A percentile compares a stretch with the other conserved stretches of the same genome.
phyloP scores from a whole-genome alignment of 1,140 invertebrate species.

The Pantala flavescens region DNA sequence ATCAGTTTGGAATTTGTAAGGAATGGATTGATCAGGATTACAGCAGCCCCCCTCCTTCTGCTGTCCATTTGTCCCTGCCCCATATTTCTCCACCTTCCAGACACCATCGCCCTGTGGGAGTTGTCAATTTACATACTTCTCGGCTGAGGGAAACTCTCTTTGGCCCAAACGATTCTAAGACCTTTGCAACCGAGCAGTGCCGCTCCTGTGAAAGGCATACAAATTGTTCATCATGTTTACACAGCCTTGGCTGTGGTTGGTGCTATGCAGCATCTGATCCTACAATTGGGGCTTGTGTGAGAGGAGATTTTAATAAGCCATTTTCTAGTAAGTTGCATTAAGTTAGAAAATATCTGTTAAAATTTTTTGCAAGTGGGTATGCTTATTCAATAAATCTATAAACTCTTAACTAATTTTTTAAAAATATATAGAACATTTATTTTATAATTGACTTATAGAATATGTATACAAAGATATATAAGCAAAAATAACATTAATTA shows the following conservation, averaged over 20 bases:
- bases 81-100: not conserved
- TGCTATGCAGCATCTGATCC: slow-evolving; percentile 81
- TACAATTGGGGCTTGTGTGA: slow-evolving; percentile 55
- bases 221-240: slow-evolving; percentile 71
- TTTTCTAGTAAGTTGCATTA: slow-evolving; percentile 24
- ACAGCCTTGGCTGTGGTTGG: slow-evolving; percentile 84
- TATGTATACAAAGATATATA: too few species aligned
- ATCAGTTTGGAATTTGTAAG: slow-evolving; percentile 82
- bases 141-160: too few species aligned
- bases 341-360: not conserved
- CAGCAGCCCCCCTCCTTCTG: not conserved
- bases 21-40: slow-evolving; percentile 80
- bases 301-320: slow-evolving; percentile 40
- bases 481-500: too few species aligned
- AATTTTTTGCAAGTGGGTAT: too few species aligned
- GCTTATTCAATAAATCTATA: too few species aligned
- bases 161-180: not conserved
- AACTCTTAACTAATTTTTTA: slow-evolving; percentile 4
- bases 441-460: too few species aligned
- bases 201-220: slow-evolving; percentile 64
- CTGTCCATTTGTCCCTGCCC: not conserved
- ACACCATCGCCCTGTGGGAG: not conserved
- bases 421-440: too few species aligned
- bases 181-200: slow-evolving; percentile 49
- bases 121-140: not conserved